phyloP scores from a whole-genome alignment of 2,797 vertebrate genomes.

The Enteromius treurensis region DNA sequence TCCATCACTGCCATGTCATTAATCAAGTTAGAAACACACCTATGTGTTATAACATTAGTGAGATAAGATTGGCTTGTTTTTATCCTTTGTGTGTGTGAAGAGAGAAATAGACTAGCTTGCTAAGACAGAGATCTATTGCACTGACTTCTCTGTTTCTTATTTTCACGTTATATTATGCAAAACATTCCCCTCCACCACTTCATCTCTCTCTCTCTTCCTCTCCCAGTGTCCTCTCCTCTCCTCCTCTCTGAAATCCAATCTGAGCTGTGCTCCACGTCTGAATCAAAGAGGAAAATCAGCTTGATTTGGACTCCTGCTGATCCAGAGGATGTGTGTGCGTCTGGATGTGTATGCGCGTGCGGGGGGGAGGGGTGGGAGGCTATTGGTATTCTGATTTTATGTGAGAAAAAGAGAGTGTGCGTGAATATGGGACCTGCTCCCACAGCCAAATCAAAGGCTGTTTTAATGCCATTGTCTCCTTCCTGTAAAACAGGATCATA shows the following conservation, averaged over 20 bases:
- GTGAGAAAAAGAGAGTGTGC: conserved; percentile 43
- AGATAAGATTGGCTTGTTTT: not conserved
- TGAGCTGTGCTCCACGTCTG: conserved; percentile 84
- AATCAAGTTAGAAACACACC: not conserved
- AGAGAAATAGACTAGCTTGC: conserved; percentile 51
- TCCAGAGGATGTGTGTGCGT: conserved; percentile 62
- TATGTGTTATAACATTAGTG: conserved; percentile 10
- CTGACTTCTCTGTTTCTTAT: conserved; percentile 69
- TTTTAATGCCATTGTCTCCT: conserved; percentile 58
- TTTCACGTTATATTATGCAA: conserved; percentile 81
- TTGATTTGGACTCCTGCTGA: conserved; percentile 92
- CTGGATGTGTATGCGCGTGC: conserved; percentile 45
- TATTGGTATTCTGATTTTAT: conserved; percentile 61
- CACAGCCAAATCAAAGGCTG: conserved; percentile 75
- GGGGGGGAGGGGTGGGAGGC: conserved; percentile 37
- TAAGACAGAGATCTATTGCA: conserved; percentile 60
- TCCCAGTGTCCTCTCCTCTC: conserved; percentile 71
- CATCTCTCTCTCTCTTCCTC: conserved; percentile 69
- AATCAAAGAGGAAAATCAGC: conserved; percentile 88
- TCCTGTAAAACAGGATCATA: conserved; percentile 52
- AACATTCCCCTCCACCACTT: conserved; percentile 81
- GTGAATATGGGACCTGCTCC: conserved; percentile 33
- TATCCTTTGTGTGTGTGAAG: conserved; percentile 27
- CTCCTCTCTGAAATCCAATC: conserved; percentile 90
- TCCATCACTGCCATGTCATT: not conserved